Base-by-base conservation (phyloP, 1,140 invertebrate species). In the Formica exsecta region DNA sequence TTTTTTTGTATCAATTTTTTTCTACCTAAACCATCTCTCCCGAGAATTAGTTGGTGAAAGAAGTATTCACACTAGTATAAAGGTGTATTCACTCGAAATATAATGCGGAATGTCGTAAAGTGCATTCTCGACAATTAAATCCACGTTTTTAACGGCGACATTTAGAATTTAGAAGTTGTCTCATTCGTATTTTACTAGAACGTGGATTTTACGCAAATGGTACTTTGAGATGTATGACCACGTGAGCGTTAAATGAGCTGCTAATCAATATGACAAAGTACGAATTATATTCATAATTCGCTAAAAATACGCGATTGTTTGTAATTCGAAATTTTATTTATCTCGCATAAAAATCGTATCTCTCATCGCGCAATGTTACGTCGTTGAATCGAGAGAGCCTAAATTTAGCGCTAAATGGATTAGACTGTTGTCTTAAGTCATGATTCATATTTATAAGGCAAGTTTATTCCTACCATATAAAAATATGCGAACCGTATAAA, bases 41-140 rank as follows among this genome's bases (percentile, higher is more conserved):
- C 19, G 11, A n/a, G 8, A 68, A 54, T 57, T 2, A 22, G 16
- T 70, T 5, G 8, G 16, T 5, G 13, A 36, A n/a, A 2, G 25
- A 51, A 9, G 41, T 13, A 32, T 32, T 32, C 2, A 32, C 2
- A 32, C 2, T 1, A 32, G 8, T 32, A 13, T 51, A 2, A 32
- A 32, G 32, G 32, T 32, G 32, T 32, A 32, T 8, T 66, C 44
- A 36, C 7, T 36, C 7, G 13, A 38, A 29, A 66, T 51, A 25
- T 7, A 38, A 59, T 48, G n/a, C 19, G 32, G 5, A 19, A 19
- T 22, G 8, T 38, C 32, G 36, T 19, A 22, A 3, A 19, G 2
- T 36, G 41, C 75, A 51, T 41, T 38, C 54, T 77, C 25, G 16
- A 36, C n/a, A 36, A 51, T 79, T 66, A 66, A 65, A 66, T 79